Base-by-base conservation (phyloP, 2,888 invertebrate genomes). In the Oscheius myriophilus region DNA sequence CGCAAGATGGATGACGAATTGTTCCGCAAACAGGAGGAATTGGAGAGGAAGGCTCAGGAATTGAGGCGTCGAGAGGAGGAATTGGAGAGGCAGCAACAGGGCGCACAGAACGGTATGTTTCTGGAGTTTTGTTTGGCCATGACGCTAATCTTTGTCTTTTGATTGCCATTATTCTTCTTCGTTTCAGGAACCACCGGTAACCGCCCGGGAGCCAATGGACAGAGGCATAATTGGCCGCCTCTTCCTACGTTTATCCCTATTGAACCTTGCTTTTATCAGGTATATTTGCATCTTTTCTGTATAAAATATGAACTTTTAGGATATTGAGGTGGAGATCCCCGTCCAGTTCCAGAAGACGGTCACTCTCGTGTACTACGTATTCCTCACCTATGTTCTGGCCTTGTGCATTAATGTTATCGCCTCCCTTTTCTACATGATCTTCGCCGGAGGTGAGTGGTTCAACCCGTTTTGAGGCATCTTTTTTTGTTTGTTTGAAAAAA, bases 301-400 rank as follows among this genome's bases (percentile, higher is more conserved):
- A 23, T 18, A 42, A 21, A 55, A 16, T 21, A 16, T n/a, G 11
- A 54, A 41, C 12, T 69, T 43, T 69, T 25, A 81, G 90, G 97
- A 99, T 88, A 96, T 99, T 83, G 94, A 94, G 87, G 93, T 98
- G 55, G 98, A 99, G 87, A 99, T 99, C 87, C 96, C 96, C 26
- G 90, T 93, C 58, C 96, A 97, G 88, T 98, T 98, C 89, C 97
- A 98, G 88, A 92, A 92, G 88, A 92, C 96, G 83, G 97, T 98
- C 43, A 92, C 94, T 80, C 92, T 94, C 87, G 90, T 96, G 70
- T 98, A 97, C 95, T 96, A 90, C 91, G 95, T 92, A 62, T 81
- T 77, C 42, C 52, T 77, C 12, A 62, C 93, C 88, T 96, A 97
- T 89, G 91, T 93, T 11, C 89, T 92, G 80, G 91, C 96, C 69